These are phyloP conservation scores for Erpetoichthys calabaricus DNA, from an alignment of 2,797 vertebrate species.

Conservation along the genomic window DNA sequence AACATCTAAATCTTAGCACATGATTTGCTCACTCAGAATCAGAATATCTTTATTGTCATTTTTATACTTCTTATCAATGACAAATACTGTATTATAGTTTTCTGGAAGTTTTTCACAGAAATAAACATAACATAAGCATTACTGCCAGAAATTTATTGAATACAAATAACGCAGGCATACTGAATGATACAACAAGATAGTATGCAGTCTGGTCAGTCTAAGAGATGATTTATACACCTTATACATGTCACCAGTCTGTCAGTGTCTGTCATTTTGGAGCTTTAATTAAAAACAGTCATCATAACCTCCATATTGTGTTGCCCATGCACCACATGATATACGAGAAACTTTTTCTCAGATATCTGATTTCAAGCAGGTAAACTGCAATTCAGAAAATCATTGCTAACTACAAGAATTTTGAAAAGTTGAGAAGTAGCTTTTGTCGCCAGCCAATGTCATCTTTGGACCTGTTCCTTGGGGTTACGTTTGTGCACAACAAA, in stretches of 20 bases:
- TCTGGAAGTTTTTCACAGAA: no score
- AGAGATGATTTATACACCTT: constrained; percentile 53
- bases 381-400: constrained; percentile 49
- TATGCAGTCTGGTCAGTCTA: constrained; percentile 22
- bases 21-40: no score
- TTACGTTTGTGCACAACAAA: not conserved
- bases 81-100: no score
- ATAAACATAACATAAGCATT: no score
- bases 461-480: not conserved
- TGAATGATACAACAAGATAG: no score
- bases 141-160: no score
- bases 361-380: constrained; percentile 75
- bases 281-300: constrained; percentile 83
- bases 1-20: no score
- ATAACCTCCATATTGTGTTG: constrained; percentile 73
- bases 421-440: constrained; percentile 17
- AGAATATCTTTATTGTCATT: no score
- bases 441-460: not conserved
- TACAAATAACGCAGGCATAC: no score
- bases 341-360: constrained; percentile 76
- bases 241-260: constrained; percentile 42
- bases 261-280: constrained; percentile 64
- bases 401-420: constrained; percentile 44
- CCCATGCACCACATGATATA: constrained; percentile 69
- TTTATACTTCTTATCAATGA: no score